Percentiles rank a stretch among this genome's conserved stretches.
phyloP scores from a whole-genome alignment of 2,888 invertebrate species.

The Arrhopalites spinosus region DNA sequence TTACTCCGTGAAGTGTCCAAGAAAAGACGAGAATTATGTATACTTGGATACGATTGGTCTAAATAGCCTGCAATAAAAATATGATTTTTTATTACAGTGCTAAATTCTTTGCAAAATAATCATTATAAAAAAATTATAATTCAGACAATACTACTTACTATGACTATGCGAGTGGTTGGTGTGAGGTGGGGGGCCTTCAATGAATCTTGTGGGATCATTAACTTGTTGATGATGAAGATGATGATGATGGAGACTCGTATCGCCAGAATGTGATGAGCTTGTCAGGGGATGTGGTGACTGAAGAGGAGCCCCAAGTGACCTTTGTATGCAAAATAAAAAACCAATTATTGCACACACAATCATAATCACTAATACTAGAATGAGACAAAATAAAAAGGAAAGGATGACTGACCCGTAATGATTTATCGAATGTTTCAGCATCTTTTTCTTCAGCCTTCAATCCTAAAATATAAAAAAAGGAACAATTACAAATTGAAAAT shows the following conservation, averaged over 20 bases:
- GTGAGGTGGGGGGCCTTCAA: slow-evolving; percentile 55
- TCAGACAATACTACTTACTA: slow-evolving; percentile 41
- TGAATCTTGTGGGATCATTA: slow-evolving; percentile 54
- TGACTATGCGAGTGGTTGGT: slow-evolving; percentile 54
- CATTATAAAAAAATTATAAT: not conserved
- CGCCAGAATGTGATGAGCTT: slow-evolving; percentile 54
- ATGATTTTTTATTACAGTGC: too few relatives aligned
- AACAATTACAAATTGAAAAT: not conserved
- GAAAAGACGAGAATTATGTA: slow-evolving; percentile 52
- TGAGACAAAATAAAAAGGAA: too few relatives aligned
- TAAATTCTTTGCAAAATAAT: not conserved
- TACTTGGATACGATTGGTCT: slow-evolving; percentile 53
- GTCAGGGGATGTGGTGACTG: slow-evolving; percentile 53
- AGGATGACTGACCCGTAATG: slow-evolving; percentile 56
- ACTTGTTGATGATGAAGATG: slow-evolving; percentile 46
- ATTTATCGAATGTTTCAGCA: slow-evolving; percentile 55
- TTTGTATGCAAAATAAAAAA: too few relatives aligned
- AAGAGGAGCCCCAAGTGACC: slow-evolving; percentile 50
- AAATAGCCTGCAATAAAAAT: slow-evolving; percentile 48
- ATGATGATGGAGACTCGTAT: slow-evolving; percentile 51
- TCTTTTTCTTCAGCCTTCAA: slow-evolving; percentile 35
- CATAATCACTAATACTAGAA: too few relatives aligned
- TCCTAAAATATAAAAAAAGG: not conserved
- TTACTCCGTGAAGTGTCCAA: too few relatives aligned
- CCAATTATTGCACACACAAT: too few relatives aligned